Conservation (phyloP, 2,888 invertebrate genomes). For the Cantharis lateralis region DNA sequence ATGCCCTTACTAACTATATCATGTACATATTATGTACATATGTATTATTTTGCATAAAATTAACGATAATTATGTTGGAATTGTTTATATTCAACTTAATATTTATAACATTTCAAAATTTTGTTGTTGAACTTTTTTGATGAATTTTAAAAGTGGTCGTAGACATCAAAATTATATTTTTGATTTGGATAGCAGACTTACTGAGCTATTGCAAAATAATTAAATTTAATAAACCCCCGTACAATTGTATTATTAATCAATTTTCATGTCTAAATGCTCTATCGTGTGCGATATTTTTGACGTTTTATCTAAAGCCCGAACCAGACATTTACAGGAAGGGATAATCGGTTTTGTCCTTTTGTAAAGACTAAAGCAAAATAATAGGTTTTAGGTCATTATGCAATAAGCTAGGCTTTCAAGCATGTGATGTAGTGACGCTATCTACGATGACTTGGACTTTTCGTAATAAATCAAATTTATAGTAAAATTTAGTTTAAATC, state of each 20-base stretch:
- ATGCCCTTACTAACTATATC: no score
- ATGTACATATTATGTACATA: no score
- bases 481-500: background rate
- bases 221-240: background rate
- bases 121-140: background rate
- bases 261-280: background rate
- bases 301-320: background rate
- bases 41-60: no score
- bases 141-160: background rate
- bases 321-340: constrained; percentile 1
- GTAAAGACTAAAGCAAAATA: constrained; percentile 3
- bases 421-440: background rate
- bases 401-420: constrained; percentile 3
- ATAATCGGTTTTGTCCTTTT: constrained; percentile 4
- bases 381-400: constrained; percentile 4
- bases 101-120: no score
- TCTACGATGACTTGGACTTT: background rate
- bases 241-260: background rate
- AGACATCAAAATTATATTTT: background rate
- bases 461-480: background rate
- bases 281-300: background rate
- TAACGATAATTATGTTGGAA: no score
- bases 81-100: no score
- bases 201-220: constrained; percentile 1
- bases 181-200: background rate